Conservation (phyloP, 2,113 vertebrate genomes). For the Apaloderma vittatum region DNA sequence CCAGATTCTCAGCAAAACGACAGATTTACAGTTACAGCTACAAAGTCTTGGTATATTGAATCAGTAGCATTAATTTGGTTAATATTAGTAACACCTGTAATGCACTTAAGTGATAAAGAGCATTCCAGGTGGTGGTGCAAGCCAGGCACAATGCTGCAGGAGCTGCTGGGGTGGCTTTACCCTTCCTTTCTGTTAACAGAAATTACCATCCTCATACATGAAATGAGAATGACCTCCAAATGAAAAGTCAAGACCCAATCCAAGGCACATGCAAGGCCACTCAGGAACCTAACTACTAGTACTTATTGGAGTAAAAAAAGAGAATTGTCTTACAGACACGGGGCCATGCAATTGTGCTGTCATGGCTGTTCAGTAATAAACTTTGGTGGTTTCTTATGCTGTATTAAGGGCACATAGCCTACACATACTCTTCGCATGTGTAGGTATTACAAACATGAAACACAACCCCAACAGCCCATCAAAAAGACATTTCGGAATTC, state of each 20-base stretch:
- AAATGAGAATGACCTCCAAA: neutral
- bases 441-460: neutral
- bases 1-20: neutral
- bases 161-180: neutral
- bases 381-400: neutral
- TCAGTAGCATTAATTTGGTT: neutral
- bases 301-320: neutral
- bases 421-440: neutral
- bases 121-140: neutral
- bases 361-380: rapidly evolving
- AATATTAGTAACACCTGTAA: no score
- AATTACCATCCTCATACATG: neutral
- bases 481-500: neutral
- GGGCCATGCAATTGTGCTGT: no score
- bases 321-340: neutral
- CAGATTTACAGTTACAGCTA: neutral
- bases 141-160: neutral
- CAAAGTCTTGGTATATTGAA: neutral
- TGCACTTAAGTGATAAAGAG: neutral
- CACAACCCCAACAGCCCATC: neutral
- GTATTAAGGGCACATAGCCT: neutral
- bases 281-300: neutral
- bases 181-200: neutral
- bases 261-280: neutral
- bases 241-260: neutral